Base-by-base conservation (phyloP, 2,888 invertebrate genomes). In the Lochmaea capreae region DNA sequence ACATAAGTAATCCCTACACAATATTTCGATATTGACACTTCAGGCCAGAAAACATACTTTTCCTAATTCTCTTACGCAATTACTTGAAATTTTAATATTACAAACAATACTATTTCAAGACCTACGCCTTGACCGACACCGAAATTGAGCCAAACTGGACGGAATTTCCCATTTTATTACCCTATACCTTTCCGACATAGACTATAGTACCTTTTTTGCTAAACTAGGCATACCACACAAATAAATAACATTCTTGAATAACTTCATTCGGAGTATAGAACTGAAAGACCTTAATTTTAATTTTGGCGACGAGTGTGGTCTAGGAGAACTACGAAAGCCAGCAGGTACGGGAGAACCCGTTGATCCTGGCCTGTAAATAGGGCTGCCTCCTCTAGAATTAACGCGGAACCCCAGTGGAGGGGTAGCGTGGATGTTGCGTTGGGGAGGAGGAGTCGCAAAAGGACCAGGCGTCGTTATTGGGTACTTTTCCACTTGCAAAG, bases 401-500 rank as follows among this genome's bases (percentile, higher is more conserved):
- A 80, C 77, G 65, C 82, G 73, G 22, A 83, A 77, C 70, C 92
- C 91, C 83, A 92, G 87, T 83, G 91, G 91, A 78, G 94, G 92
- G 81, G 93, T 91, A 88, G 91, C 91, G 86, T 93, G 90, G 88
- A 83, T 90, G 89, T 84, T 90, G 89, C 83, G 91, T 77, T 90
- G 89, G 12, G 92, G 90, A 4, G 93, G 93, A 0, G 93, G 93
- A 83, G 93, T 93, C 18, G 92, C 90, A 79, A 91, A 92, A 1
- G 95, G 95, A 61, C 95, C 95, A n/a, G 95, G 95, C 74, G 95
- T 95, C 58, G 94, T 94, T 77, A 96, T 93, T 67, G 96, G 96
- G 89, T 96, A 93, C 87, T 96, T 97, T 87, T 97, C 97, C 80
- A 97, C 96, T 90, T 97, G 96, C 75, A 97, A 90, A 69, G 97